Percentiles rank a stretch among this genome's conserved stretches.
phyloP scores from a whole-genome alignment of 2,113 vertebrate genomes.

The Chamaetylas fuelleborni region DNA sequence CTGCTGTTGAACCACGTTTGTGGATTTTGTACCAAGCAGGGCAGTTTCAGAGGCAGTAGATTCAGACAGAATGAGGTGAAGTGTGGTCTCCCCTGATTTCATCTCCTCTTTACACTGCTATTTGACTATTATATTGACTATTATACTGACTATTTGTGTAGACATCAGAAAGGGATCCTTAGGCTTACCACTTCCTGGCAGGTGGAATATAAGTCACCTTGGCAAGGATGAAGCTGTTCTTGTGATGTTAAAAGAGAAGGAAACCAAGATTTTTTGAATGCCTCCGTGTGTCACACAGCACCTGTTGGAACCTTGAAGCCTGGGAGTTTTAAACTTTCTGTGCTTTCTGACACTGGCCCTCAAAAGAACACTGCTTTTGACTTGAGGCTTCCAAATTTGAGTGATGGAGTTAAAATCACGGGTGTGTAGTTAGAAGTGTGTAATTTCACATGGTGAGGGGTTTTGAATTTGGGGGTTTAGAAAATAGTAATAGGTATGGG shows the following conservation, averaged over 20 bases:
- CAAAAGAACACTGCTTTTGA: too few relatives aligned
- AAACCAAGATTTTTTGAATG: rapidly evolving
- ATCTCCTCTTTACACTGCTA: neutral
- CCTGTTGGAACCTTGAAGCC: too few relatives aligned
- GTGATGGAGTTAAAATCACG: too few relatives aligned
- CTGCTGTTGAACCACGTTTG: neutral
- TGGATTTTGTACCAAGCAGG: neutral
- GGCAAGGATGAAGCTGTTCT: neutral
- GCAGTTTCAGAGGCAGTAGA: neutral
- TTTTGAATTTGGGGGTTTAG: too few relatives aligned
- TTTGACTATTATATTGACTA: too few relatives aligned
- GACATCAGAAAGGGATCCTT: neutral
- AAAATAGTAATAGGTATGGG: too few relatives aligned
- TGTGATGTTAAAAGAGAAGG: neutral
- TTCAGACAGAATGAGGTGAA: neutral
- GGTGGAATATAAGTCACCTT: neutral
- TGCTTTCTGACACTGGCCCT: too few relatives aligned
- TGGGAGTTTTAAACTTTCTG: too few relatives aligned
- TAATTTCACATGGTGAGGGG: too few relatives aligned
- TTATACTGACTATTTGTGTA: neutral
- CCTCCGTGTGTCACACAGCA: neutral
- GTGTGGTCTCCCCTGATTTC: neutral
- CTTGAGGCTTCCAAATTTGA: too few relatives aligned
- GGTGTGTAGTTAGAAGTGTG: too few relatives aligned
- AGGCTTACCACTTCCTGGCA: neutral